Conservation (phyloP, 2,888 invertebrate genomes). For the Idaea biselata region DNA sequence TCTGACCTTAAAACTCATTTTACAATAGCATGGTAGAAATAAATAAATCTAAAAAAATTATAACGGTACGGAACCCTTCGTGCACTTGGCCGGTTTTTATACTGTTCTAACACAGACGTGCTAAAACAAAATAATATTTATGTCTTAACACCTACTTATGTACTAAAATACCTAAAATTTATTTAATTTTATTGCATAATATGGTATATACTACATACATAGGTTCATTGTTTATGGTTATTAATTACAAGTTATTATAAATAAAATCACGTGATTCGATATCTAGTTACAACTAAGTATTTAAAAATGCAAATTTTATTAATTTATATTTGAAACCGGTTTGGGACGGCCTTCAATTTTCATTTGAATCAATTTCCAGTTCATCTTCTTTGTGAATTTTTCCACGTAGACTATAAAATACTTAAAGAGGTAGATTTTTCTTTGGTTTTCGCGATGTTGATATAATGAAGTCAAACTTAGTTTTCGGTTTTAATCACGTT, state of each 20-base stretch:
- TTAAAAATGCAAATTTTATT: background rate
- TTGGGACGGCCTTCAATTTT: slow-evolving; percentile 4
- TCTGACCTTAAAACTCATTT: too few species aligned
- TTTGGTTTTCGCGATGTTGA: too few species aligned
- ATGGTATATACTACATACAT: background rate
- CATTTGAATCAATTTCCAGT: background rate
- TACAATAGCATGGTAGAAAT: too few species aligned
- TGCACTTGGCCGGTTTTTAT: too few species aligned
- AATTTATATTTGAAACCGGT: slow-evolving; percentile 3
- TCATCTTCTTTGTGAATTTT: background rate
- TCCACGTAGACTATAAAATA: background rate
- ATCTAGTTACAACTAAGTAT: background rate
- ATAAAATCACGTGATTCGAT: background rate
- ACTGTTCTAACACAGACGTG: too few species aligned
- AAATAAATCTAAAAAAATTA: too few species aligned
- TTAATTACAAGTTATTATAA: background rate
- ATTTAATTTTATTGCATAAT: background rate
- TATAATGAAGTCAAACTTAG: too few species aligned
- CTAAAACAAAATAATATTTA: too few species aligned
- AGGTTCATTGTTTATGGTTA: background rate
- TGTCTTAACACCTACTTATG: too few species aligned
- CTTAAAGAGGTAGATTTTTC: too few species aligned
- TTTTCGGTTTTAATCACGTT: too few species aligned
- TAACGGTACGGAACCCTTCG: too few species aligned
- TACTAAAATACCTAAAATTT: background rate